Percentiles rank a stretch among this genome's conserved stretches.
These are phyloP conservation scores for Scopus umbretta DNA, from an alignment of 2,113 vertebrate genomes.

Conservation along the genomic window DNA sequence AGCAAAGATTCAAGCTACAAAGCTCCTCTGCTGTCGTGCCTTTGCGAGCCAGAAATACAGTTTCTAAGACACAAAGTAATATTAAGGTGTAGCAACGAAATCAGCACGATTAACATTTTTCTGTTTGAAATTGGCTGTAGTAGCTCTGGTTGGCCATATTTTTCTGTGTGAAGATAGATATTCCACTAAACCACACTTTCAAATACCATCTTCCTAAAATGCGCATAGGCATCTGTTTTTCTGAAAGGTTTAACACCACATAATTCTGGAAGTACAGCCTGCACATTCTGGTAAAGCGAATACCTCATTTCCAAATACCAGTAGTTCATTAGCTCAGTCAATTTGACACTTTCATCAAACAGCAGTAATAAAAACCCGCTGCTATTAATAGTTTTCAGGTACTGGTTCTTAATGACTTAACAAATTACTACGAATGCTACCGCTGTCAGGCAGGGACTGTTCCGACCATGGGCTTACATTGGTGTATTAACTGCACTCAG, in stretches of 20 bases:
- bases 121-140: not conserved
- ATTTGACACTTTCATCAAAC: not conserved
- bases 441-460: not conserved
- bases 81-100: not conserved
- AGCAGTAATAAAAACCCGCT: not conserved
- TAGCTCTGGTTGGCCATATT: not conserved
- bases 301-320: not conserved
- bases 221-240: not conserved
- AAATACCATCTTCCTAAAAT: not conserved
- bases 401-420: not conserved
- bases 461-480: not conserved
- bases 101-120: not conserved
- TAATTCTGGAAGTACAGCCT: not conserved
- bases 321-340: not conserved
- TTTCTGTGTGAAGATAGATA: not conserved
- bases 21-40: not conserved
- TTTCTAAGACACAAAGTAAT: not conserved
- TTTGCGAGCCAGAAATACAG: not conserved
- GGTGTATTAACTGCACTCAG: not conserved
- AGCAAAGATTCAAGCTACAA: not conserved
- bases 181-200: not conserved
- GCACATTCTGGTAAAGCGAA: not conserved
- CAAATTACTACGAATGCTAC: not conserved
- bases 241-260: not conserved
- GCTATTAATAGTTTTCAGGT: constrained; percentile 11